Conservation (phyloP, 1,140 invertebrate genomes). For the Drosophila funebris region DNA sequence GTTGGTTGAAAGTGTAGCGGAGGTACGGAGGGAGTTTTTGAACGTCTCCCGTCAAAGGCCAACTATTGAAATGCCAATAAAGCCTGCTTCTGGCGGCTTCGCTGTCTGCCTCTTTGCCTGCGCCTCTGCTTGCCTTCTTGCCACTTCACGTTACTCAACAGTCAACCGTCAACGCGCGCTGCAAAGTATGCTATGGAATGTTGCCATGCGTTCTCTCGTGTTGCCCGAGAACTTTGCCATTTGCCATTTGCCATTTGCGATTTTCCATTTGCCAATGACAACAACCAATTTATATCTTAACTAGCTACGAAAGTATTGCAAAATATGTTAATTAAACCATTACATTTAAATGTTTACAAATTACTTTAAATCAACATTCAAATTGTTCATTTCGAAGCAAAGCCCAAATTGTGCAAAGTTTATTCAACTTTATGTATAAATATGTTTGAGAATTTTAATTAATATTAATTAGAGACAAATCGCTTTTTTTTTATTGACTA, state of each 20-base stretch:
- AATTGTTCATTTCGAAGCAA: not conserved
- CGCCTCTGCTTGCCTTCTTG: constrained; percentile 1
- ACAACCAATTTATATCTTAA: no score
- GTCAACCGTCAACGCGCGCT: constrained; percentile 33
- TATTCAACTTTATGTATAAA: no score
- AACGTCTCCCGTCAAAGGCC: constrained; percentile 54
- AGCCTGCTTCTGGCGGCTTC: constrained; percentile 50
- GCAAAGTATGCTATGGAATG: constrained; percentile 57
- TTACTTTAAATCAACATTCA: not conserved
- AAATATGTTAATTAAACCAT: not conserved
- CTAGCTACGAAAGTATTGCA: not conserved
- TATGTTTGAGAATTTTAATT: no score
- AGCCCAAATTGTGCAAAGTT: no score
- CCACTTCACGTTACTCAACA: constrained; percentile 33
- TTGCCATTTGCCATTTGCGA: no score
- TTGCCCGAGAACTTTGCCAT: constrained; percentile 1
- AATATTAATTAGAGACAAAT: no score
- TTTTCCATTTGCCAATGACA: no score
- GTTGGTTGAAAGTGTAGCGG: constrained; percentile 1
- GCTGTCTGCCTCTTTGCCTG: not conserved
- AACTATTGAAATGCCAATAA: constrained; percentile 80
- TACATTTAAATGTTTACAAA: not conserved
- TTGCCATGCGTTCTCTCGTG: constrained; percentile 5
- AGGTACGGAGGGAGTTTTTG: not conserved
- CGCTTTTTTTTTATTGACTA: no score